Evolutionary conservation across 2,113 vertebrate species (phyloP), one percentile per base, ranked within the genome.

Genomic region (Corydoras sp.): DNA sequence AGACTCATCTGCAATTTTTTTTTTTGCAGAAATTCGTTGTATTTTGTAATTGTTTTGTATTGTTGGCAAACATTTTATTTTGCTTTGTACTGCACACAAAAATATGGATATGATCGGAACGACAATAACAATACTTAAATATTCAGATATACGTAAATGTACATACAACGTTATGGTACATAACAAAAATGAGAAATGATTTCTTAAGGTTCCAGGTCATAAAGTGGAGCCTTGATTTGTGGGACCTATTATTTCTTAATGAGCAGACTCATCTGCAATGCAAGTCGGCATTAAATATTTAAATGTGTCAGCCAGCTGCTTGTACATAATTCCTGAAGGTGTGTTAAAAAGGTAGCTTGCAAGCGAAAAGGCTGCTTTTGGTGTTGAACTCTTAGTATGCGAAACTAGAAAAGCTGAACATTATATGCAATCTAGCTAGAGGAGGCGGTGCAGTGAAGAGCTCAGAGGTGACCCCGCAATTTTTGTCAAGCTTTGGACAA

Each of bases 311-410:
- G 12, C 31, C 31, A n/a, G 62, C 62, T 9, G 24, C 32, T 74
- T 58, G 35, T 73, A 6, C 56, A 58, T 69, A 55, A 6, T 68
- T 73, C 24, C n/a, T 77, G 67, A 66, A 69, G 67, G 67, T 74
- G 62, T 62, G 56, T 18, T 66, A 58, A 62, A 73, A 54, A 71
- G 73, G 64, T 62, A 71, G 14, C 35, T 35, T 76, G 73, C 70
- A 73, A 71, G 64, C 56, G 65, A 32, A 73, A 68, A 71, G 59
- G 54, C 60, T 31, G 29, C 35, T 62, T 58, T 54, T 35, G 64
- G 69, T 51, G 62, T 50, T 73, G 55, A 77, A 49, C 31, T n/a
- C n/a, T n/a, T n/a, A n/a, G n/a, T n/a, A n/a, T n/a, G n/a, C n/a
- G n/a, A n/a, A n/a, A n/a, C n/a, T n/a, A n/a, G 65, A 58, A 55